Evolutionary conservation across 1,140 invertebrate genomes (phyloP), one percentile per base, ranked within the genome.

Genomic region (Ostrea edulis): DNA sequence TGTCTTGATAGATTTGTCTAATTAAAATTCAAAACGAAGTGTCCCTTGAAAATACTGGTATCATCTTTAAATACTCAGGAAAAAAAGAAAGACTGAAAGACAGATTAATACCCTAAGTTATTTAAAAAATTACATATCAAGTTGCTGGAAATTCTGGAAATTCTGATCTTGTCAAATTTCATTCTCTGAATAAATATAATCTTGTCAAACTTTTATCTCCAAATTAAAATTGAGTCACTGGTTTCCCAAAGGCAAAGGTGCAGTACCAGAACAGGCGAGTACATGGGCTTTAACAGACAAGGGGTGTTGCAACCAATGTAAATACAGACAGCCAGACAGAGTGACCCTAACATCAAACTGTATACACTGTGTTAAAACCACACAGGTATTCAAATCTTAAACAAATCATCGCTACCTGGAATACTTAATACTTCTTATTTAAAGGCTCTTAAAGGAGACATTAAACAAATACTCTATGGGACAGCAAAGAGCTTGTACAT

Each of bases 301-400:
- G 14, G 68, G 68, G 68, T 77, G 68, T 77, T 77, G 68, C 68
- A 77, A 77, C 68, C 68, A 77, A 77, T 35, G 68, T 77, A 77
- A 77, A 77, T 77, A 77, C 68, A 77, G 68, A 77, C 68, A 77
- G 68, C 68, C 68, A 77, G 68, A 77, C 68, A 77, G 9, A 35
- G 68, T 77, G 68, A 77, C 68, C 68, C 29, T 35, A 77, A 35
- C 68, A 77, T 77, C 68, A 77, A 77, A 77, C 29, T 35, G 68
- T 25, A 12, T 77, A 77, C 68, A 35, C 68, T 25, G 68, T 77
- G 68, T 77, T 77, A 77, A 77, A 77, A 77, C 68, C 68, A 77
- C 68, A 77, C 68, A 77, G 68, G 68, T 77, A 77, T 77, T 77
- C 68, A 77, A 77, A 77, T 77, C 68, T 77, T 77, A 77, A 77